These are phyloP conservation scores for Plemyria rubiginata DNA, from an alignment of 2,888 invertebrate species.

Conservation along the genomic window DNA sequence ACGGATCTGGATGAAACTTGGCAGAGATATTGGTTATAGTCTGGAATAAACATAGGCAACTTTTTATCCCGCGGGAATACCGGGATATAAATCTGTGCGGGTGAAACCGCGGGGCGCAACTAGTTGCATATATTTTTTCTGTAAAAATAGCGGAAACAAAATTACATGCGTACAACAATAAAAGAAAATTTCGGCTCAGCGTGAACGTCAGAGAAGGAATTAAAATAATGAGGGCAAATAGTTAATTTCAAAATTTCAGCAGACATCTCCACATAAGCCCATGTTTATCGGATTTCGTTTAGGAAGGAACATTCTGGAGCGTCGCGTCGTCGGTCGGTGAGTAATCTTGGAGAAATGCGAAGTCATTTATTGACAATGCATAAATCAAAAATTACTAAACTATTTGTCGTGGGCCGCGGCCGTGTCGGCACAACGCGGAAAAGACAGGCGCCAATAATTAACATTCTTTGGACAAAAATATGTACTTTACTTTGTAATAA, in stretches of 20 bases:
- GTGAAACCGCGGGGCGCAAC: no score
- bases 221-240: no score
- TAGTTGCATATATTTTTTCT: no score
- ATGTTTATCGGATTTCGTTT: constrained; percentile 4
- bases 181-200: no score
- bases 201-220: no score
- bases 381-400: constrained; percentile 33
- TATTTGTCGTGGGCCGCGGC: constrained; percentile 27
- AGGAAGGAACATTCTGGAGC: constrained; percentile 16
- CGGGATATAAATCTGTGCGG: no score
- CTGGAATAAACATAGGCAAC: no score
- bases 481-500: constrained; percentile 12
- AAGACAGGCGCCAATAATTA: constrained; percentile 15
- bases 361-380: constrained; percentile 28
- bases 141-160: no score
- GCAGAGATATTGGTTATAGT: no score
- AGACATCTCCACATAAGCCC: constrained; percentile 5
- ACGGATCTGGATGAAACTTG: no score
- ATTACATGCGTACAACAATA: no score
- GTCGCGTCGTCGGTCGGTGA: constrained; percentile 19
- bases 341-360: constrained; percentile 24
- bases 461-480: constrained; percentile 20
- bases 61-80: no score
- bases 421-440: constrained; percentile 22
- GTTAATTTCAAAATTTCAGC: background rate